These are phyloP conservation scores for Notarius lentiginosus DNA, from an alignment of 2,113 vertebrate genomes.

Conservation along the genomic window DNA sequence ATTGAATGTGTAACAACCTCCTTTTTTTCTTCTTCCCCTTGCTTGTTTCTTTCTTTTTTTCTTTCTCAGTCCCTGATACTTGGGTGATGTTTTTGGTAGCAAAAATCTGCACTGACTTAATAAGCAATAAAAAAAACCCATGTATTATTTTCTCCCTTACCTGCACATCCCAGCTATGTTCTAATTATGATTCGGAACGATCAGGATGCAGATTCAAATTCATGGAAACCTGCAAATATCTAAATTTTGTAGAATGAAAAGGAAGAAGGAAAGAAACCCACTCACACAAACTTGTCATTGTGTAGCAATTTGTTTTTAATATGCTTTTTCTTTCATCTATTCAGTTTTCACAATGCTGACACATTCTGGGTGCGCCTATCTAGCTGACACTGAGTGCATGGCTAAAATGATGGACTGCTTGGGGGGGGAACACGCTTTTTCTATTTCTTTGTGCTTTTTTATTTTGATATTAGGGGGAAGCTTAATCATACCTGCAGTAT, in stretches of 20 bases:
- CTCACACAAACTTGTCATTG: slow-evolving; percentile 70
- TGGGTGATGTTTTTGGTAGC: slow-evolving; percentile 69
- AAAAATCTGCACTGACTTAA: slow-evolving; percentile 57
- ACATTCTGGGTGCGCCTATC: slow-evolving; percentile 80
- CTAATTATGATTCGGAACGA: not conserved
- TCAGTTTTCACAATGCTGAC: slow-evolving; percentile 65
- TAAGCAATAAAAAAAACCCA: slow-evolving; percentile 28
- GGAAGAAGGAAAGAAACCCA: slow-evolving; percentile 70
- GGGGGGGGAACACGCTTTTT: slow-evolving; percentile 60
- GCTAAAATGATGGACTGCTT: slow-evolving; percentile 69
- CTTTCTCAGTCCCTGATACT: slow-evolving; percentile 60
- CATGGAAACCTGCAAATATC: slow-evolving; percentile 16
- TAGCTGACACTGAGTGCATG: slow-evolving; percentile 72
- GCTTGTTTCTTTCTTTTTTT: slow-evolving; percentile 58
- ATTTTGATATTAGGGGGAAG: not conserved
- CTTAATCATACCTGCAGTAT: not conserved
- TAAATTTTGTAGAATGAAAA: slow-evolving; percentile 60
- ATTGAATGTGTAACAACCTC: slow-evolving; percentile 20
- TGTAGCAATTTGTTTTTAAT: slow-evolving; percentile 63
- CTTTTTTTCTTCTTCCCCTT: slow-evolving; percentile 58
- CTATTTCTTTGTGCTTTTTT: slow-evolving; percentile 41
- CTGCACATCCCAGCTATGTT: not conserved
- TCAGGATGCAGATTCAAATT: not conserved
- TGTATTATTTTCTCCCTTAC: slow-evolving; percentile 25
- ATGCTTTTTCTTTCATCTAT: slow-evolving; percentile 30